These are phyloP conservation scores for Pseudomugil gertrudae DNA, from an alignment of 2,797 vertebrate genomes.

Conservation along the genomic window DNA sequence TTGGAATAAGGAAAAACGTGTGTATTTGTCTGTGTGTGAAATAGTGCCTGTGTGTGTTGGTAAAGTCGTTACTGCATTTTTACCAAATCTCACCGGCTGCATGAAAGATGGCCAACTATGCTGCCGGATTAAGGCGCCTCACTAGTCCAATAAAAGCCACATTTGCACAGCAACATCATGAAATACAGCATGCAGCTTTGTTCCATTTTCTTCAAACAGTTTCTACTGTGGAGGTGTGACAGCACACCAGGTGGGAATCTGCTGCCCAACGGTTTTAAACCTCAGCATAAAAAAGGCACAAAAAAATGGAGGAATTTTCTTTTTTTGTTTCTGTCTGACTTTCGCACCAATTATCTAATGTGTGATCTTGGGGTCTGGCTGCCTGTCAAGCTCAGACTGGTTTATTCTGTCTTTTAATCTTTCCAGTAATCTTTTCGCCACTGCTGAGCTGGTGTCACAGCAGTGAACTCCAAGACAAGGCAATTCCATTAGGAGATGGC, in stretches of 20 bases:
- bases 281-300: slow-evolving; percentile 36
- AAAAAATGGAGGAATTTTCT: slow-evolving; percentile 9
- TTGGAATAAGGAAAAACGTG: slow-evolving; percentile 44
- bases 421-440: slow-evolving; percentile 65
- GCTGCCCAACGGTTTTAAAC: slow-evolving; percentile 56
- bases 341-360: slow-evolving; percentile 76
- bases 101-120: slow-evolving; percentile 37
- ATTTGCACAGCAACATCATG: slow-evolving; percentile 49
- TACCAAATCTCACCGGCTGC: slow-evolving; percentile 59
- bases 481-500: slow-evolving; percentile 75
- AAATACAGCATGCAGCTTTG: slow-evolving; percentile 51
- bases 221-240: slow-evolving; percentile 62
- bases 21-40: slow-evolving; percentile 22
- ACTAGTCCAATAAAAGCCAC: slow-evolving; percentile 36
- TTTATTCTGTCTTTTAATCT: slow-evolving; percentile 73
- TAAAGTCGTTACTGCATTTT: slow-evolving; percentile 18
- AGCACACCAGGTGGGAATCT: slow-evolving; percentile 50
- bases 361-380: slow-evolving; percentile 62
- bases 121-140: slow-evolving; percentile 41
- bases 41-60: slow-evolving; percentile 16
- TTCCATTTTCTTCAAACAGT: slow-evolving; percentile 62
- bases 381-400: slow-evolving; percentile 51
- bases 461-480: slow-evolving; percentile 63
- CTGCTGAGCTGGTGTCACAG: slow-evolving; percentile 65
- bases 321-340: slow-evolving; percentile 22